These are phyloP conservation scores for Aldabrachelys gigantea DNA, from an alignment of 2,113 vertebrate species.

Conservation along the genomic window DNA sequence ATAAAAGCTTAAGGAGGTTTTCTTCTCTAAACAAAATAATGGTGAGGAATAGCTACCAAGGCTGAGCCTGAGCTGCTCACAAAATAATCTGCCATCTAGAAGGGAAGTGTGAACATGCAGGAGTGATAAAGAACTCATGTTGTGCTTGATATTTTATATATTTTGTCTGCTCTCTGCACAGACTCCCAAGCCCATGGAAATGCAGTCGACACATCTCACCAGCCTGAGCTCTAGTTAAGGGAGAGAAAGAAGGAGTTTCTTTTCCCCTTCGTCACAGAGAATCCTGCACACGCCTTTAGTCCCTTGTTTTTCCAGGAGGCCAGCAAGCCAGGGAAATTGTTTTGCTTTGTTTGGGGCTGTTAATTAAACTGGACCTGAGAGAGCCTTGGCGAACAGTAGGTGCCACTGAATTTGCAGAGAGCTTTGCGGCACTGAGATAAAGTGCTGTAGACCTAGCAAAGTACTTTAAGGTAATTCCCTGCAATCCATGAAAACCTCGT, in stretches of 20 bases:
- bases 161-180: not conserved
- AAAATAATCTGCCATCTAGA: not conserved
- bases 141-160: not conserved
- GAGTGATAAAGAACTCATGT: not conserved
- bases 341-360: not conserved
- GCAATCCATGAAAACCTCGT: not conserved
- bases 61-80: not conserved
- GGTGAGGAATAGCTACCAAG: not conserved
- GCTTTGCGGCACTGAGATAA: not conserved
- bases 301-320: not conserved
- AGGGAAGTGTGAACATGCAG: not conserved
- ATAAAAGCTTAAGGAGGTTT: conserved; percentile 4
- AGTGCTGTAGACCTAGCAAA: not conserved
- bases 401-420: conserved; percentile 33
- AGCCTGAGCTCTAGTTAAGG: conserved; percentile 26
- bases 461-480: not conserved
- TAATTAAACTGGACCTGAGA: conserved; percentile 43
- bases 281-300: conserved; percentile 31
- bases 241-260: not conserved
- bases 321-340: not conserved
- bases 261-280: conserved; percentile 6
- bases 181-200: accelerated
- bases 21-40: not conserved
- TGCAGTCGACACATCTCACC: not conserved
- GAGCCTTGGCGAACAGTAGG: conserved; percentile 23